These are phyloP conservation scores for Phenacoccus solenopsis DNA, from an alignment of 1,140 invertebrate species.

Conservation along the genomic window DNA sequence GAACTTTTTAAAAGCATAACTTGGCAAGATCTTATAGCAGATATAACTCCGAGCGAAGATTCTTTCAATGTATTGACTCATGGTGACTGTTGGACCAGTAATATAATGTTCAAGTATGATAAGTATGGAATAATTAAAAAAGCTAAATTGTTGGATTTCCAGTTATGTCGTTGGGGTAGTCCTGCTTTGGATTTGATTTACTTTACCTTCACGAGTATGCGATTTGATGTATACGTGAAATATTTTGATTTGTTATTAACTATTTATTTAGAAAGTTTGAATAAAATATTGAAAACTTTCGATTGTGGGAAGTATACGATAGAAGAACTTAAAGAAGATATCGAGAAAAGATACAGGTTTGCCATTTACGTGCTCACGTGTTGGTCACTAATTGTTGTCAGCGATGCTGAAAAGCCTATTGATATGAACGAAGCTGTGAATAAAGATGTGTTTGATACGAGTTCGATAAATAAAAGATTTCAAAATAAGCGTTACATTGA, in stretches of 20 bases:
- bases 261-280: background rate
- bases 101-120: conserved; percentile 50
- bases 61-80: conserved; percentile 54
- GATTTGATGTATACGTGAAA: background rate
- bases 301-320: background rate
- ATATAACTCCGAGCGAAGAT: conserved; percentile 31
- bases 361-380: background rate
- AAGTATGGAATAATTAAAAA: conserved; percentile 37
- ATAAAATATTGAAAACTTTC: background rate
- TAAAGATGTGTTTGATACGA: background rate
- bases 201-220: background rate
- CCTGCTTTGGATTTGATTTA: background rate
- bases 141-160: conserved; percentile 30
- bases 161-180: background rate
- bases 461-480: background rate
- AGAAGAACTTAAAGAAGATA: background rate
- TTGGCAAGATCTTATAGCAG: background rate
- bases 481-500: background rate
- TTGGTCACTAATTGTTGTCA: background rate
- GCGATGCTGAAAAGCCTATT: background rate
- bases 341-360: background rate
- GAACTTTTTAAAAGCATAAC: background rate
- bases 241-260: background rate
- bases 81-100: conserved; percentile 65
- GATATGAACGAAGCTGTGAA: background rate